Evolutionary conservation across 1,140 invertebrate species (phyloP), one percentile per base, ranked within the genome.

Genomic region (Drosophila pallidifrons): DNA sequence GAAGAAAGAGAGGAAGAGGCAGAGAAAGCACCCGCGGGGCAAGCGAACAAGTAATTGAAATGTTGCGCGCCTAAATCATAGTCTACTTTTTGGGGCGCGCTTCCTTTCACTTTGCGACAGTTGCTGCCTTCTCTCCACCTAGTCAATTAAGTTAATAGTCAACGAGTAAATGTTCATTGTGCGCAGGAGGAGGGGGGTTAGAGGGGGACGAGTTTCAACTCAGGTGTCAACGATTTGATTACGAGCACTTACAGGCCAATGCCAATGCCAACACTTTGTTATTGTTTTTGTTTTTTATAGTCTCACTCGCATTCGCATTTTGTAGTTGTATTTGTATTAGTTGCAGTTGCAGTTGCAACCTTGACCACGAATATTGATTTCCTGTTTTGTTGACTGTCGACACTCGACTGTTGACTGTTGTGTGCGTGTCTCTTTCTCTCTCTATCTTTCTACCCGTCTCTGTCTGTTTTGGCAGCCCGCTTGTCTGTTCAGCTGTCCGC

Each of bases 311-410:
- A n/a, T n/a, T n/a, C n/a, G n/a, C n/a, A n/a, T n/a, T n/a, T n/a
- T n/a, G n/a, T 20, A 20, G 20, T 20, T 20, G 20, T 20, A 20
- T 20, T 54, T 43, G 38, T 59, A 20, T 43, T 65, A 20, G 58
- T 63, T 73, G 79, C 57, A 60, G 46, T 64, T 64, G 71, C 68
- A 61, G 45, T 64, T 49, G 60, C 78, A 77, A 78, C 91, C 91
- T 92, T 92, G 90, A 91, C 91, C 91, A 91, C 82, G 77, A 91
- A 74, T 92, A 92, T 92, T 77, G 91, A 92, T 92, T 92, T 92
- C 91, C 82, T 77, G 89, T 72, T 20, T 20, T 47, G 52, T 51
- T 49, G 32, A 59, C 73, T 65, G 7, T 51, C 54, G 52, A 55
- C 52, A 15, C 28, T 35, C 52, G 54, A 57, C 54, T 41, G 32